Evolutionary conservation across 2,797 vertebrate species (phyloP).

Genomic region (Falco peregrinus): DNA sequence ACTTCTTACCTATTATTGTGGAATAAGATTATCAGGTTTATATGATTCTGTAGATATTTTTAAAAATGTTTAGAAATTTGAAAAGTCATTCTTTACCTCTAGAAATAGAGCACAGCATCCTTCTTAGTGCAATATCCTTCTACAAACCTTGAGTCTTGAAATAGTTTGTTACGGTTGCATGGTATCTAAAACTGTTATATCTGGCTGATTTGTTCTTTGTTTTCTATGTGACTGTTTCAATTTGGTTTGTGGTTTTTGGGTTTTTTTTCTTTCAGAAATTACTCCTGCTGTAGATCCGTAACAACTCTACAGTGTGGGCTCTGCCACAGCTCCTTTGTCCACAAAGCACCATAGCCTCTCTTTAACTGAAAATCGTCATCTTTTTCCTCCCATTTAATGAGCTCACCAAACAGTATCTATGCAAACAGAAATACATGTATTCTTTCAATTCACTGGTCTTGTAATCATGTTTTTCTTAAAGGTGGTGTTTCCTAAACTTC

Average conservation of each 20-base stretch:
- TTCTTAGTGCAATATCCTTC: not conserved
- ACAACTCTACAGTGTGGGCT: not conserved
- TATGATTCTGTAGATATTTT: not conserved
- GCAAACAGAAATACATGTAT: not conserved
- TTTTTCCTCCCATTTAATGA: not conserved
- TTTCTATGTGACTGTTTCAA: not conserved
- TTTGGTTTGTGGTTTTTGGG: not conserved
- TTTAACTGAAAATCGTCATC: not conserved
- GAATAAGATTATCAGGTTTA: not conserved
- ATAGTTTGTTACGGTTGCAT: not conserved
- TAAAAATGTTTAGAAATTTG: not conserved
- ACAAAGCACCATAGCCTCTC: not conserved
- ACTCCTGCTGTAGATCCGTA: not conserved
- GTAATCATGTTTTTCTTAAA: not conserved
- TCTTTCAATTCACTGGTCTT: not conserved
- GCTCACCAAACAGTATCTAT: not conserved
- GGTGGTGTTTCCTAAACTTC: not conserved
- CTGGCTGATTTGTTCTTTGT: not conserved
- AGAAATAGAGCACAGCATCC: not conserved
- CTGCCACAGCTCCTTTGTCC: not conserved
- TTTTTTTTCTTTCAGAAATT: not conserved
- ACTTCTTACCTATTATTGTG: not conserved
- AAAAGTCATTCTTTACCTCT: not conserved
- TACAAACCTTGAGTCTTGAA: fast-evolving
- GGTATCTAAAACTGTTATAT: not conserved